Percentiles rank a stretch among this genome's conserved stretches.
phyloP scores from a whole-genome alignment of 2,113 vertebrate species.

The Ailurus styani region DNA sequence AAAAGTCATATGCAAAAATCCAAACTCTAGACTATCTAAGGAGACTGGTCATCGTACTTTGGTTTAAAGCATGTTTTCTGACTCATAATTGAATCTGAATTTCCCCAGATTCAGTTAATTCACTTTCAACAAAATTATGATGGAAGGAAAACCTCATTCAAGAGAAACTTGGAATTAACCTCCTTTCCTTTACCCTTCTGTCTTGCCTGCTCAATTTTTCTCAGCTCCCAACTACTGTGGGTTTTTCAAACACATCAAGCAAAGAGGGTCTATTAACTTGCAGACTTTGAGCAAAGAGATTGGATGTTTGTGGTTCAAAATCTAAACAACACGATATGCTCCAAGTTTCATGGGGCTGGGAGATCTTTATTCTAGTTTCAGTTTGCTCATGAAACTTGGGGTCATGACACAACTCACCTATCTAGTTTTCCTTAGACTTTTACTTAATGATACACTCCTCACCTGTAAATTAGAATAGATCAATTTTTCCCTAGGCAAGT shows the following conservation, averaged over 20 bases:
- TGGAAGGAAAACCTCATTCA: not conserved
- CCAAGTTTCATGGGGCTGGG: not conserved
- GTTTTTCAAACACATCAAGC: not conserved
- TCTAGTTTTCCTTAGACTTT: not conserved
- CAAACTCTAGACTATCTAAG: not conserved
- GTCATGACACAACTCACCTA: not conserved
- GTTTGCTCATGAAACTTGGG: not conserved
- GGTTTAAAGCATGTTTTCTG: not conserved
- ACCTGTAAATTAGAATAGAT: not conserved
- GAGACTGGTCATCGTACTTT: not conserved
- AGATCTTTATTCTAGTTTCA: not conserved
- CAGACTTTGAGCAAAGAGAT: not conserved
- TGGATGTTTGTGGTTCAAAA: not conserved
- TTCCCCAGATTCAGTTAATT: not conserved
- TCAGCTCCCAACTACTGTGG: not conserved
- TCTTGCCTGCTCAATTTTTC: not conserved
- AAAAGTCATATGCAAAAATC: not conserved
- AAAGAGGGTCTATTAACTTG: not conserved
- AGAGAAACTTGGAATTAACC: not conserved
- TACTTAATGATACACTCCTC: not conserved
- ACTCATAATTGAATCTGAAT: not conserved
- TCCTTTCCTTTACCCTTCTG: not conserved
- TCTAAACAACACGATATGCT: not conserved
- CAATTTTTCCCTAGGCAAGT: not conserved
- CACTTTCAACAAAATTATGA: not conserved